Conservation (phyloP, 2,113 vertebrate genomes). For the Neotragus pygmaeus region DNA sequence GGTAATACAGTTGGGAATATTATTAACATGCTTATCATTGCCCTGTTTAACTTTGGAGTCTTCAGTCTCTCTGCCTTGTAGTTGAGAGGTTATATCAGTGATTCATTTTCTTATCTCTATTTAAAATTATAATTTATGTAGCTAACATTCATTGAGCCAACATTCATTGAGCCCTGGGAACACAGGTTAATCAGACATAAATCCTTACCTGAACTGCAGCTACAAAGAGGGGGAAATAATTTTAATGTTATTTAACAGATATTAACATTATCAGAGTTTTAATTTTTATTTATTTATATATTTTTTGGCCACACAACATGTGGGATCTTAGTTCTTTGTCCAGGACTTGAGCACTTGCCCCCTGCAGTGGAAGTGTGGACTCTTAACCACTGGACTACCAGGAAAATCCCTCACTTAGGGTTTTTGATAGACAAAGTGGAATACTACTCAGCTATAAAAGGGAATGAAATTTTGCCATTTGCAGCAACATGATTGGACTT, state of each 20-base stretch:
- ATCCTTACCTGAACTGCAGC: conserved; percentile 6
- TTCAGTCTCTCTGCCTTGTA: not conserved
- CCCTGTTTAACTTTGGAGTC: not conserved
- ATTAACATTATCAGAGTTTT: not conserved
- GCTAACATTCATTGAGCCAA: not conserved
- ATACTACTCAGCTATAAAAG: not conserved
- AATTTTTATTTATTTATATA: not conserved
- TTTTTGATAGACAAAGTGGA: not conserved
- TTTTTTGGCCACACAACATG: not conserved
- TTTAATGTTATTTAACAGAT: conserved; percentile 11
- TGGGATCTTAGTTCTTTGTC: not conserved
- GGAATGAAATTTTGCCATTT: not conserved
- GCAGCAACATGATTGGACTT: not conserved
- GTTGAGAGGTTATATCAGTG: not conserved
- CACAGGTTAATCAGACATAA: not conserved
- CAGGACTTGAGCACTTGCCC: not conserved
- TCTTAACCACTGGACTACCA: not conserved
- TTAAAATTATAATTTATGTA: not conserved
- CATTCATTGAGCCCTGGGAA: not conserved
- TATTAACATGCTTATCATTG: conserved; percentile 19
- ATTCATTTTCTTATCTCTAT: not conserved
- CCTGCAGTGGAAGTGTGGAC: not conserved
- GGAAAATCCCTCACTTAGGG: not conserved
- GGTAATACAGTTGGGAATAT: conserved; percentile 46
- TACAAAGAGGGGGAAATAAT: not conserved